Percentiles rank a stretch among this genome's conserved stretches.
These are phyloP conservation scores for Slavum lentiscoides DNA, from an alignment of 2,888 invertebrate genomes.

Conservation along the genomic window DNA sequence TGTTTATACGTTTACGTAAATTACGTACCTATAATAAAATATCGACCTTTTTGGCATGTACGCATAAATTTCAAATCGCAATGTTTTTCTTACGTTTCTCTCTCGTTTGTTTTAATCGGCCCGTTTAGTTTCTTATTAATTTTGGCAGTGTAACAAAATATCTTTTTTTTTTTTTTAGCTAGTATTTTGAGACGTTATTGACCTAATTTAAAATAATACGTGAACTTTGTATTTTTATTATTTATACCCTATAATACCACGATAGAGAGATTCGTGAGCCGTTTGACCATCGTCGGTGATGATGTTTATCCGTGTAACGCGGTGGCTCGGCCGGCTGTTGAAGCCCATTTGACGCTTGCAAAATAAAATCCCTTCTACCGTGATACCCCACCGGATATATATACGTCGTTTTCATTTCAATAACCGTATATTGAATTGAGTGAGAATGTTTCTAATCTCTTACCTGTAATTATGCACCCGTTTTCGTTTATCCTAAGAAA, in stretches of 20 bases:
- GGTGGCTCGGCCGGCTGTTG: too few species aligned
- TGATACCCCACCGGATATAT: too few species aligned
- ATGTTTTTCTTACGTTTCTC: background rate
- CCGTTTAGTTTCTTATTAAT: background rate
- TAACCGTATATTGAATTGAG: background rate
- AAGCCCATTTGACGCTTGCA: too few species aligned
- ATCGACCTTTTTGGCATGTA: slow-evolving; percentile 27
- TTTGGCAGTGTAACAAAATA: slow-evolving; percentile 43
- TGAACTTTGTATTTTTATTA: background rate
- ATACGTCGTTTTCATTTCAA: background rate
- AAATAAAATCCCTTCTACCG: too few species aligned
- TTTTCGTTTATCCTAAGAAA: background rate
- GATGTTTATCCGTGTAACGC: too few species aligned
- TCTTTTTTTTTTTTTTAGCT: slow-evolving; percentile 12
- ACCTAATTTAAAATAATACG: slow-evolving; percentile 15
- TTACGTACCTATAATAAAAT: background rate
- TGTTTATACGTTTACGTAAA: background rate
- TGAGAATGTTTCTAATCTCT: background rate
- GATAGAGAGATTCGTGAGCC: too few species aligned
- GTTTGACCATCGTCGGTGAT: too few species aligned
- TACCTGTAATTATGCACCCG: background rate
- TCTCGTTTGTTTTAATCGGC: background rate
- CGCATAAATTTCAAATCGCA: background rate
- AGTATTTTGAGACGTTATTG: slow-evolving; percentile 21
- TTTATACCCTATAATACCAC: background rate